A percentile compares a stretch with the other conserved stretches of the same genome.
Conservation (phyloP, 2,113 vertebrate genomes). For the Nannobrachium achirus region DNA sequence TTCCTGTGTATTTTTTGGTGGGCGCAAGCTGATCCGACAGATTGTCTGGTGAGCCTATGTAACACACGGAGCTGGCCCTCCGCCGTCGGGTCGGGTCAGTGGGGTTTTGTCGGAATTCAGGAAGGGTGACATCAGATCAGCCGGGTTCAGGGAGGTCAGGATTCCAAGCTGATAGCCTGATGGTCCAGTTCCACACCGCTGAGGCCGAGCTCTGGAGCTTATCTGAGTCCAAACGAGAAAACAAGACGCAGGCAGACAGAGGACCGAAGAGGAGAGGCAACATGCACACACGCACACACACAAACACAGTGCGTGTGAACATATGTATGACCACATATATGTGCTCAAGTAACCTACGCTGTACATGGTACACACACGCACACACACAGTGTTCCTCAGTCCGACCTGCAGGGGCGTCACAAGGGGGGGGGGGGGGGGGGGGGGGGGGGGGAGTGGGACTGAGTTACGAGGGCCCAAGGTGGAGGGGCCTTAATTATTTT, state of each 20-base stretch:
- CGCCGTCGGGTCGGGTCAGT: constrained; percentile 9
- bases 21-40: constrained; percentile 4
- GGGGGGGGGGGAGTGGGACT: too few relatives aligned
- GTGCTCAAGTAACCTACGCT: background rate
- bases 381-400: constrained; percentile 9
- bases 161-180: constrained; percentile 18
- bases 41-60: background rate
- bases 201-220: constrained; percentile 31
- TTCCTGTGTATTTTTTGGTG: constrained; percentile 29
- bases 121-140: constrained; percentile 14
- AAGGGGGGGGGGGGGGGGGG: background rate
- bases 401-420: constrained; percentile 57
- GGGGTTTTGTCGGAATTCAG: background rate
- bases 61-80: constrained; percentile 14
- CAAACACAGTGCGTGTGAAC: background rate
- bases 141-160: constrained; percentile 31
- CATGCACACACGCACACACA: background rate
- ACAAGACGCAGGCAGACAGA: constrained; percentile 50
- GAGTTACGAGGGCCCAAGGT: too few relatives aligned
- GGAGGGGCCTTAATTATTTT: too few relatives aligned
- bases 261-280: too few relatives aligned
- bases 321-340: too few relatives aligned
- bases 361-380: background rate
- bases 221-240: constrained; percentile 60
- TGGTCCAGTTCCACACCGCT: constrained; percentile 7